Conservation (phyloP, 2,888 invertebrate genomes). For the Vannuccia rotundouncinata region DNA sequence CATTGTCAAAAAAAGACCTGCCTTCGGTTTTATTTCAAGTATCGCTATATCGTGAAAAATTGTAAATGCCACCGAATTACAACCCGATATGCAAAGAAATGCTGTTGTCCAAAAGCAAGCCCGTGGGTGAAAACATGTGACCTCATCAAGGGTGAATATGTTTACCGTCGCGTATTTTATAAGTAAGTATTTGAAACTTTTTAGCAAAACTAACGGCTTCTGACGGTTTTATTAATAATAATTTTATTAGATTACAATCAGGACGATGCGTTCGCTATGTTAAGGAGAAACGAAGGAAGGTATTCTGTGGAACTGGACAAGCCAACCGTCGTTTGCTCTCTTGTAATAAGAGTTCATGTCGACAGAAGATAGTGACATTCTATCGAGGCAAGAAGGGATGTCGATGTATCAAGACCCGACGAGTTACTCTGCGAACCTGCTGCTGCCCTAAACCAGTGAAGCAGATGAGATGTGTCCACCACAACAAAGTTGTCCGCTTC, state of each 20-base stretch:
- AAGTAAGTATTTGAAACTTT: background rate
- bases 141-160: background rate
- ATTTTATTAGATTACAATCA: background rate
- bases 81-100: background rate
- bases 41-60: constrained; percentile 22
- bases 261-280: background rate
- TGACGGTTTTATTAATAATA: no score
- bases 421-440: background rate
- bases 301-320: background rate
- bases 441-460: constrained; percentile 18
- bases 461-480: background rate
- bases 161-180: background rate
- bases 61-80: constrained; percentile 8
- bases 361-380: background rate
- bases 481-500: background rate
- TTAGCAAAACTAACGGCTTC: no score
- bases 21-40: background rate
- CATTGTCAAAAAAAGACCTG: constrained; percentile 11
- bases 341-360: constrained; percentile 14
- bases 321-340: background rate
- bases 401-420: background rate
- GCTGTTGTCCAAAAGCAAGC: constrained; percentile 29
- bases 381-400: constrained; percentile 18
- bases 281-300: background rate
- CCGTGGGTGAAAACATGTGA: constrained; percentile 11